Evolutionary conservation across 53 echinoderm and acorn worm genomes (phyloP), one percentile per base, ranked within the genome.

Genomic region (Apostichopus leukothele): DNA sequence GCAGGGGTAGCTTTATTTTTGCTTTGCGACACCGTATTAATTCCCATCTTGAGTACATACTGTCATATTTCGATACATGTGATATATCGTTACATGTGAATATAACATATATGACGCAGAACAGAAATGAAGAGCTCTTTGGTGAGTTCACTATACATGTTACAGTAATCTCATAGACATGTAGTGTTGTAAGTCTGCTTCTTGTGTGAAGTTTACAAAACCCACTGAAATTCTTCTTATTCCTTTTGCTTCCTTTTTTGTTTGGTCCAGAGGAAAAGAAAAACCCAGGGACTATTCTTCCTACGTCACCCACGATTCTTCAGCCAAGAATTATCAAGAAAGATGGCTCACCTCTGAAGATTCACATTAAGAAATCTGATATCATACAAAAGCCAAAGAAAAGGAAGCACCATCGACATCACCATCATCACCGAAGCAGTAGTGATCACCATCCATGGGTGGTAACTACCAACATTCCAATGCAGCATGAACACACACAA

Each of bases 321-420:
- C 89, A 94, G 25, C 92, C 96, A n/a, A 86, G 96, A 55, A 97
- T 97, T 60, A 92, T 97, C 27, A 97, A 97, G 88, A 97, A 97
- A 89, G 97, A 95, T 84, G 97, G 97, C 52, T 87, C 91, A 23
- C 95, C 92, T 61, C 85, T 97, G 67, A 97, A 97, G 77, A 84
- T 97, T 22, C 97, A 97, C 86, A 97, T 97, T 53, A 93, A 94
- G 89, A 97, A 97, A 90, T 91, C 87, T 11, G 94, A 93, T 63
- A 91, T 95, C 83, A 89, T 92, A 50, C 85, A 90, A 50, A 93
- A 93, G 55, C 89, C 92, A 10, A 95, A 95, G 84, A 97, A 97
- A 84, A 95, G 93, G 84, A 95, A 95, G 86, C 91, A 94, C 50
- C 96, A 95, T 79, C 95, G 93, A 61, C 97, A 91, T 57, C 95